phyloP scores from a whole-genome alignment of 1,140 invertebrate genomes.

The Coptotermes formosanus region DNA sequence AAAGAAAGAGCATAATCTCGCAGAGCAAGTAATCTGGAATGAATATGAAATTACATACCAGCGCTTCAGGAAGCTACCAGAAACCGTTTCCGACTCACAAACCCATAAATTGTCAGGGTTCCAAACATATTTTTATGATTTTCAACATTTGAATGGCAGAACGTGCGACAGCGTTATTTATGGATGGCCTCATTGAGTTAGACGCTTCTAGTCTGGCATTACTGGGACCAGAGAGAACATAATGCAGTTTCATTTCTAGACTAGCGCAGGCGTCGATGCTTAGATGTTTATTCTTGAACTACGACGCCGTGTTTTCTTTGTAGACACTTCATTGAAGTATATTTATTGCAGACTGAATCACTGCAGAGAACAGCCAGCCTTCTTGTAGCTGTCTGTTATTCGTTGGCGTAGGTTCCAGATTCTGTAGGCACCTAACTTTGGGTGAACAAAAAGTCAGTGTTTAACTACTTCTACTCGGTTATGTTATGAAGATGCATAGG shows the following conservation, averaged over 20 bases:
- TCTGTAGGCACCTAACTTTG: neutral
- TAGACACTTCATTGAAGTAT: neutral
- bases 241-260: neutral
- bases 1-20: too few species aligned
- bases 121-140: neutral
- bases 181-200: neutral
- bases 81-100: neutral
- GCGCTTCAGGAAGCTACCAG: too few species aligned
- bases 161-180: neutral
- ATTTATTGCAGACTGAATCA: conserved; percentile 1
- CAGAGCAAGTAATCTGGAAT: too few species aligned
- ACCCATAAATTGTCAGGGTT: neutral
- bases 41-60: too few species aligned
- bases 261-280: neutral
- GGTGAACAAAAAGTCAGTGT: too few species aligned
- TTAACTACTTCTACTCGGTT: too few species aligned
- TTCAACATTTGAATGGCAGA: neutral
- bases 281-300: conserved; percentile 4
- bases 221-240: neutral
- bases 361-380: neutral
- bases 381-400: neutral
- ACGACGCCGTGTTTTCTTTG: neutral
- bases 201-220: neutral
- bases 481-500: too few species aligned
- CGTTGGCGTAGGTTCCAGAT: neutral